Base-by-base conservation (phyloP, 1,140 invertebrate genomes). In the Drosophila malerkotliana region DNA sequence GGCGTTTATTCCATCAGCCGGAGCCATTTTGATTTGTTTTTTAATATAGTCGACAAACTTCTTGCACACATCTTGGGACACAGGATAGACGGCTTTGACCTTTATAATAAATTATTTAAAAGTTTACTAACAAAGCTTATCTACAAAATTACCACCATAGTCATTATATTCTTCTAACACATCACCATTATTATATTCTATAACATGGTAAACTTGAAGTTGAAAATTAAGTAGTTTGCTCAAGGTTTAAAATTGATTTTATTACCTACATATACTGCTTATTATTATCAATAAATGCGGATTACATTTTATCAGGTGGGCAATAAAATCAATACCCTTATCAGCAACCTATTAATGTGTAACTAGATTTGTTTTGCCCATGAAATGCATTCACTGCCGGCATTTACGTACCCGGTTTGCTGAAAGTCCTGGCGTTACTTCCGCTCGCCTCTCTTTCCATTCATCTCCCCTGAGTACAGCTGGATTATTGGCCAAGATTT, bases 361-460 rank as follows among this genome's bases (percentile, higher is more conserved):
- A 4, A 4, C 12, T 18, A 37, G 34, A 4, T 4, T 4, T 37
- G 3, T 4, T 37, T 12, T 12, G 3, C 1, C 12, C 4, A 12
- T 4, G 10, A 0, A 37, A 37, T 3, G 21, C 21, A 21, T 21
- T 21, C 21, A 21, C 21, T 21, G 21, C 21, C 21, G 21, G 21
- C 3, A 21, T 21, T 37, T 15, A 56, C 41, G 54, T 77, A 92
- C 92, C 12, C 83, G 67, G 69, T 92, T 91, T 0, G 91, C 83
- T 0, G 93, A 93, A 30, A 94, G 92, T 6, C 92, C 92, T 6
- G 94, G 93, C 24, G 93, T 93, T 21, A 94, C 90, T 45, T 94
- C 92, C 4, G 83, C 83, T 21, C 94, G 81, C 18, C 93, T 91
- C n/a, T 92, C 84, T 76, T 94, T 94, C 94, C 94, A 95, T 6